Evolutionary conservation across 2,113 vertebrate genomes (phyloP).

Genomic region (Crypturellus undulatus): DNA sequence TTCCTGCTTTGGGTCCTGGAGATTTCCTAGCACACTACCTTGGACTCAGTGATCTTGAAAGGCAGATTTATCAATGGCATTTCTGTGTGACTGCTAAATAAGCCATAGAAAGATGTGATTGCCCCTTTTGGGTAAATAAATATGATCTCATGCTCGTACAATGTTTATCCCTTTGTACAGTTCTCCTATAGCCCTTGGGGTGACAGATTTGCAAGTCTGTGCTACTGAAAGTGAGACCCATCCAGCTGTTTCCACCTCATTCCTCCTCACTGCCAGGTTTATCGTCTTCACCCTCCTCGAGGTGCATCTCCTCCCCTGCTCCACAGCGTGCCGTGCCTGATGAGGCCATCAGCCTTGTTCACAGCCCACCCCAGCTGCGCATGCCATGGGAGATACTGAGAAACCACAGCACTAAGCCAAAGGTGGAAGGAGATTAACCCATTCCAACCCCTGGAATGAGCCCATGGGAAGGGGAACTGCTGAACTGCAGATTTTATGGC

Average conservation of each 20-base stretch:
- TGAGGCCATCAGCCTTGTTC: not conserved
- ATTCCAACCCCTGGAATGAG: not conserved
- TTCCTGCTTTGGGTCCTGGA: not conserved
- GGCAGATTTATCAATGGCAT: not conserved
- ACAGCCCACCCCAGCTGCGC: not conserved
- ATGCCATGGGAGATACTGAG: not conserved
- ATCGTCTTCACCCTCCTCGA: not conserved
- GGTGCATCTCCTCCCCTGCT: not conserved
- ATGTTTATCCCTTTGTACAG: not conserved
- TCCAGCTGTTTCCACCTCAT: not conserved
- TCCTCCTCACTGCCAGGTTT: not conserved
- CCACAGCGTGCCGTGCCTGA: not conserved
- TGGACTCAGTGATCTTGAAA: not conserved
- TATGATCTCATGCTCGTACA: not conserved
- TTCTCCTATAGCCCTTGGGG: not conserved
- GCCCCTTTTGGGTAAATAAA: not conserved
- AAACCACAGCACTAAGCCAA: not conserved
- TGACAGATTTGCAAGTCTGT: not conserved
- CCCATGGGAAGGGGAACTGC: not conserved
- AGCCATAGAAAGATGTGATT: rapidly evolving
- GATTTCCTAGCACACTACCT: not conserved
- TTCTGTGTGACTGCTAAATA: not conserved
- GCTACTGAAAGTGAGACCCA: not conserved
- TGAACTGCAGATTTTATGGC: not conserved
- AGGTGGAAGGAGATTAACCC: not conserved